A percentile compares a stretch with the other conserved stretches of the same genome.
These are phyloP conservation scores for Rallus crepitans DNA, from an alignment of 2,797 vertebrate genomes.

Conservation along the genomic window DNA sequence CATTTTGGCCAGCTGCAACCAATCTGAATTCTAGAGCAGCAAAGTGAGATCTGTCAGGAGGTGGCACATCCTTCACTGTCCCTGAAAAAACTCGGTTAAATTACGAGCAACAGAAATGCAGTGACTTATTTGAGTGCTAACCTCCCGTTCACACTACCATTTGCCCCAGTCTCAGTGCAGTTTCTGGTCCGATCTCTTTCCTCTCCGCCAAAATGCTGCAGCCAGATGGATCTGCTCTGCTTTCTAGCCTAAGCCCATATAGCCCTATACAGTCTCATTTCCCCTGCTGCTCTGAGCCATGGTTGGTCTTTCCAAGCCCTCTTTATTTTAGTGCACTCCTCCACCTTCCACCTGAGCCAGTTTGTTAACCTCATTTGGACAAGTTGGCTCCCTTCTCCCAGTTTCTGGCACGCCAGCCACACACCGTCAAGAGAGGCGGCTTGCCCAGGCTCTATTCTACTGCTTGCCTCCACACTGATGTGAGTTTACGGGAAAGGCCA, in stretches of 20 bases:
- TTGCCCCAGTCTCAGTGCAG: neutral
- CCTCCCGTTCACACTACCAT: rapidly evolving
- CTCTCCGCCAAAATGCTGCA: neutral
- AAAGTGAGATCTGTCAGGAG: neutral
- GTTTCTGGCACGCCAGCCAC: neutral
- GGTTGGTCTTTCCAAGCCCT: neutral
- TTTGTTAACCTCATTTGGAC: neutral
- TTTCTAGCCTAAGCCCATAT: neutral
- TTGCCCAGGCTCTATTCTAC: neutral
- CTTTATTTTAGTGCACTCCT: neutral
- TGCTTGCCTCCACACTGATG: rapidly evolving
- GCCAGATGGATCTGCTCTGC: rapidly evolving
- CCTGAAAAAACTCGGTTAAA: neutral
- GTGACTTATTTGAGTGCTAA: neutral
- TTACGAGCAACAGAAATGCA: neutral
- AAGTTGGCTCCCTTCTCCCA: neutral
- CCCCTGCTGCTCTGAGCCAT: neutral
- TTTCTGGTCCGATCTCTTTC: neutral
- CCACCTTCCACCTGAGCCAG: neutral
- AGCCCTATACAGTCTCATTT: neutral
- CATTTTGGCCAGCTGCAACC: neutral
- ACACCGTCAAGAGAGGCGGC: rapidly evolving
- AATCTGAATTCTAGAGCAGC: neutral
- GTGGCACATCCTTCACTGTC: neutral
- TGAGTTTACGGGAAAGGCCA: neutral